Percentiles rank a stretch among this genome's conserved stretches.
Conservation (phyloP, 2,888 invertebrate species). For the Sesamia inferens region DNA sequence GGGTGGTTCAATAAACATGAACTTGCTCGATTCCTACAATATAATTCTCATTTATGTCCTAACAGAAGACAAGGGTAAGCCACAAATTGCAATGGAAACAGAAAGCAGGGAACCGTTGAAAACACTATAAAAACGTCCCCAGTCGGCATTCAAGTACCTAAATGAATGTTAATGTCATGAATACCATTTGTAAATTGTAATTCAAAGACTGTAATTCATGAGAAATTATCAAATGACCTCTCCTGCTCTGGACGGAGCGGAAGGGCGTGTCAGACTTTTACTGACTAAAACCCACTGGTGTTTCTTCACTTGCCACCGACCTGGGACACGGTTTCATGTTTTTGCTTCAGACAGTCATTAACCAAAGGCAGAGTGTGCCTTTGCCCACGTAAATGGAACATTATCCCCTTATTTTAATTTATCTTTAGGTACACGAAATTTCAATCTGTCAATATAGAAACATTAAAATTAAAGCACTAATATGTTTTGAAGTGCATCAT, state of each 20-base stretch:
- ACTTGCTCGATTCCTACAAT: conserved; percentile 20
- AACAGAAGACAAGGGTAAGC: conserved; percentile 39
- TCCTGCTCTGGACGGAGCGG: too few relatives aligned
- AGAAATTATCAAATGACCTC: too few relatives aligned
- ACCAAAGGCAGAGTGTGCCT: conserved; percentile 37
- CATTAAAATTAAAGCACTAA: too few relatives aligned
- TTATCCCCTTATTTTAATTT: conserved; percentile 29
- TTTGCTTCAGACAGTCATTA: conserved; percentile 58
- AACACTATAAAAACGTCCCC: conserved; percentile 33
- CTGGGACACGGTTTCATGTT: too few relatives aligned
- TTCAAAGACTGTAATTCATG: conserved; percentile 34
- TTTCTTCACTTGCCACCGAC: too few relatives aligned
- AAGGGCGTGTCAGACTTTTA: too few relatives aligned
- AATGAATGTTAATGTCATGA: conserved; percentile 40
- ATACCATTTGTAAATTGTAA: conserved; percentile 35
- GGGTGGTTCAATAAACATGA: conserved; percentile 10
- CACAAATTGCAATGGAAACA: conserved; percentile 46
- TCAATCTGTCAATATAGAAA: conserved; percentile 28
- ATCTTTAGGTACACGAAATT: conserved; percentile 19
- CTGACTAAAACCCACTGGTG: too few relatives aligned
- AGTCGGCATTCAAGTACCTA: conserved; percentile 23
- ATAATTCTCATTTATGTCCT: conserved; percentile 31
- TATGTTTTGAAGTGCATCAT: too few relatives aligned
- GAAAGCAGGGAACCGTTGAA: conserved; percentile 11
- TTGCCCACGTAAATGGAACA: conserved; percentile 39